A percentile compares a stretch with the other conserved stretches of the same genome.
Conservation (phyloP, 2,797 vertebrate species). For the Nannoperca australis region DNA sequence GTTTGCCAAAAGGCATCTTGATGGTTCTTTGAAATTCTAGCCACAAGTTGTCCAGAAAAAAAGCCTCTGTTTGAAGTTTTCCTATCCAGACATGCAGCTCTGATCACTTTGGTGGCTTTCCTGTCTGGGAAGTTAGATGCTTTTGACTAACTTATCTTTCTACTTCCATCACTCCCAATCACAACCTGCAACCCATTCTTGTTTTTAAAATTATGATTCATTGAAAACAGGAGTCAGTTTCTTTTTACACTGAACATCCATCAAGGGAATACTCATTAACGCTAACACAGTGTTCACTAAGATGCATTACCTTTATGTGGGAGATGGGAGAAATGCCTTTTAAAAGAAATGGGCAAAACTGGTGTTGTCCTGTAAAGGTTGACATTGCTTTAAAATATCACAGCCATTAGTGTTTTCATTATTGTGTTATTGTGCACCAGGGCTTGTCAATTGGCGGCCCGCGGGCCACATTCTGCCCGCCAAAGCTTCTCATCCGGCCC, state of each 20-base stretch:
- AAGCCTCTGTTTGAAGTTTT: conserved; percentile 23
- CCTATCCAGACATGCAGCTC: conserved; percentile 16
- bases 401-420: not conserved
- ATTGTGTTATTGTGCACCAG: not conserved
- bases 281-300: not conserved
- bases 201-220: not conserved
- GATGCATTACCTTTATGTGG: not conserved
- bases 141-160: conserved; percentile 1
- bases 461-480: no score
- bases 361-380: not conserved
- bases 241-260: not conserved
- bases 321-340: not conserved
- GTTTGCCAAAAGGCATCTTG: conserved; percentile 16
- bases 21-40: conserved; percentile 20
- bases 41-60: conserved; percentile 16
- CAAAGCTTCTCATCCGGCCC: no score
- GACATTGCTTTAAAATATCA: not conserved
- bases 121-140: not conserved
- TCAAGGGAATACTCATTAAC: not conserved
- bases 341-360: not conserved
- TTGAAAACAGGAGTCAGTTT: conserved; percentile 2
- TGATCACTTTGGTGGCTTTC: not conserved
- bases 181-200: not conserved
- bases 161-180: not conserved
- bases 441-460: no score